phyloP scores from a whole-genome alignment of 2,797 vertebrate genomes.

The Karalla daura region DNA sequence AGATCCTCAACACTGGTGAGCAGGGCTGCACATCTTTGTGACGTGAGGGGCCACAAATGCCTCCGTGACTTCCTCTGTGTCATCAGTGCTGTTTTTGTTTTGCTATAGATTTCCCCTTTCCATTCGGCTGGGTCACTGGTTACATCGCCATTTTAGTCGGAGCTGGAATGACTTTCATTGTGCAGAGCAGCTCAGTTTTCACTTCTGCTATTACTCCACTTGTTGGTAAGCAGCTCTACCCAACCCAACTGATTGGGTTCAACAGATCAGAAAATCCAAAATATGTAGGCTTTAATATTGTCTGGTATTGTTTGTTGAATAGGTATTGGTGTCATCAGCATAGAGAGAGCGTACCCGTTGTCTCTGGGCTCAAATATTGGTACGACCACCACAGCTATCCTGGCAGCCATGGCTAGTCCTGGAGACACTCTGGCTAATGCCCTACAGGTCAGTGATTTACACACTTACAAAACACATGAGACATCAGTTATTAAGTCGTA shows the following conservation, averaged over 20 bases:
- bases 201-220: constrained; percentile 96
- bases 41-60: background rate
- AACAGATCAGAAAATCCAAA: too few relatives aligned
- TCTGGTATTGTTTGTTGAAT: constrained; percentile 29
- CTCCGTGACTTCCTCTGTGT: background rate
- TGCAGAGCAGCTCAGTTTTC: constrained; percentile 98
- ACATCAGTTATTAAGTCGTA: too few relatives aligned
- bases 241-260: background rate
- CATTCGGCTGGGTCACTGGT: constrained; percentile 93
- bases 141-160: constrained; percentile 94
- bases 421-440: constrained; percentile 86
- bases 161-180: constrained; percentile 95
- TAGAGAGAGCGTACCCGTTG: constrained; percentile 93
- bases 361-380: constrained; percentile 97
- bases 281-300: constrained; percentile 11
- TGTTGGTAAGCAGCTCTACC: constrained; percentile 89
- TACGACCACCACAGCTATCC: constrained; percentile 94
- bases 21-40: background rate
- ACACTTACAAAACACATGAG: background rate
- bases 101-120: constrained; percentile 95
- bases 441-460: constrained; percentile 86
- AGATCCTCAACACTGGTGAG: constrained; percentile 92
- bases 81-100: too few relatives aligned
- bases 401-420: constrained; percentile 94
- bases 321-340: constrained; percentile 95